Evolutionary conservation across 2,113 vertebrate genomes (phyloP).

Genomic region (Cebus imitator): DNA sequence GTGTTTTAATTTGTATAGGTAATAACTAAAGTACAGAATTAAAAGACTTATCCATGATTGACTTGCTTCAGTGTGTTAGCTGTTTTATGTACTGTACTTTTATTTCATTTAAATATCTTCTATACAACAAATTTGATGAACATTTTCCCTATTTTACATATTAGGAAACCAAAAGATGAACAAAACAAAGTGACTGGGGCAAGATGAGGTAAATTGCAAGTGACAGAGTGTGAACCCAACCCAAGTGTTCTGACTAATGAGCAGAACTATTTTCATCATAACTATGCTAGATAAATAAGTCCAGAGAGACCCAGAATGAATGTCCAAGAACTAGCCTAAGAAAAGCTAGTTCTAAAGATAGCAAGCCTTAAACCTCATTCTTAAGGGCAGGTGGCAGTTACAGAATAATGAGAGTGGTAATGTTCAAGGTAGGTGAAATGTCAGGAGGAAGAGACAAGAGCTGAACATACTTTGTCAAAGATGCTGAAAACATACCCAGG

Average conservation of each 20-base stretch:
- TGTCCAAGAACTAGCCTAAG: neutral
- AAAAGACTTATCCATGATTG: neutral
- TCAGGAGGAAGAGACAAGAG: neutral
- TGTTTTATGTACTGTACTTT: neutral
- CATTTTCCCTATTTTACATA: neutral
- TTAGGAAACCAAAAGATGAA: neutral
- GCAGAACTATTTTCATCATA: accelerated
- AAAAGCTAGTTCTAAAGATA: neutral
- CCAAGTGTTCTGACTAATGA: no score
- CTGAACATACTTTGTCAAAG: neutral
- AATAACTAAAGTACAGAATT: neutral
- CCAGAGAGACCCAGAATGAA: neutral
- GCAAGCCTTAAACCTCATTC: neutral
- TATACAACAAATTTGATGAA: neutral
- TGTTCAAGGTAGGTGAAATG: neutral
- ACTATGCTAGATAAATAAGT: neutral
- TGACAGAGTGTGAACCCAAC: neutral
- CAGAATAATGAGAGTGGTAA: no score
- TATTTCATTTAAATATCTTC: neutral
- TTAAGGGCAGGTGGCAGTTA: neutral
- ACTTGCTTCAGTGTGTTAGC: neutral
- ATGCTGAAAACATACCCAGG: neutral
- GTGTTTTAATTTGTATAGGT: neutral
- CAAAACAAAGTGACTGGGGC: neutral
- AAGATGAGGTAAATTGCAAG: neutral